phyloP scores from a whole-genome alignment of 2,888 invertebrate species.

The Himalopsyche tibetana region DNA sequence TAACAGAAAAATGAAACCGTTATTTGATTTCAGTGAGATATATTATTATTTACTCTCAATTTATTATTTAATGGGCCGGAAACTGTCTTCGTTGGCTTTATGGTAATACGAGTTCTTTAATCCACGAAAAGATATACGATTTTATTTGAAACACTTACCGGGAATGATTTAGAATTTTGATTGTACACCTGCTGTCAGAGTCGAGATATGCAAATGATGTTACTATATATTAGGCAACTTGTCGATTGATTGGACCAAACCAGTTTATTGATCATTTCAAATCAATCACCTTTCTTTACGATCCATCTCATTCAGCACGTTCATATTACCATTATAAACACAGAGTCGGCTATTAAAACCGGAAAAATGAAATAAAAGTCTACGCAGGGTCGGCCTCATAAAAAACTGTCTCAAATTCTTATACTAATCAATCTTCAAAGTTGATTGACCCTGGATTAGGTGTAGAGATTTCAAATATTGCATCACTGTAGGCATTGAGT shows the following conservation, averaged over 20 bases:
- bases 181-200: slow-evolving; percentile 63
- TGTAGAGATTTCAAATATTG: slow-evolving; percentile 16
- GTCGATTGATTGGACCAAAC: slow-evolving; percentile 65
- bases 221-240: slow-evolving; percentile 65
- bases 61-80: slow-evolving; percentile 43
- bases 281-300: slow-evolving; percentile 66
- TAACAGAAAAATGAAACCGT: slow-evolving; percentile 27
- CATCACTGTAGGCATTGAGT: too few relatives aligned
- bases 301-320: slow-evolving; percentile 64
- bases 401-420: slow-evolving; percentile 61
- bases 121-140: slow-evolving; percentile 54
- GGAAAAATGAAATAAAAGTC: slow-evolving; percentile 64
- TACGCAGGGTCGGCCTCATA: slow-evolving; percentile 53
- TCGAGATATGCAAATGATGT: slow-evolving; percentile 65
- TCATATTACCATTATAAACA: slow-evolving; percentile 53
- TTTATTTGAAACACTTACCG: slow-evolving; percentile 59
- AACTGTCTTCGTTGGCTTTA: slow-evolving; percentile 40
- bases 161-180: slow-evolving; percentile 64
- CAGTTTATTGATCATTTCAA: slow-evolving; percentile 65
- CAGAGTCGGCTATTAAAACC: slow-evolving; percentile 54
- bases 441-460: slow-evolving; percentile 54
- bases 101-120: slow-evolving; percentile 41
- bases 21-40: slow-evolving; percentile 21
- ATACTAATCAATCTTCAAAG: slow-evolving; percentile 60
- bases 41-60: slow-evolving; percentile 43